phyloP scores from a whole-genome alignment of 2,888 invertebrate species.

The Heteropelma amictum region DNA sequence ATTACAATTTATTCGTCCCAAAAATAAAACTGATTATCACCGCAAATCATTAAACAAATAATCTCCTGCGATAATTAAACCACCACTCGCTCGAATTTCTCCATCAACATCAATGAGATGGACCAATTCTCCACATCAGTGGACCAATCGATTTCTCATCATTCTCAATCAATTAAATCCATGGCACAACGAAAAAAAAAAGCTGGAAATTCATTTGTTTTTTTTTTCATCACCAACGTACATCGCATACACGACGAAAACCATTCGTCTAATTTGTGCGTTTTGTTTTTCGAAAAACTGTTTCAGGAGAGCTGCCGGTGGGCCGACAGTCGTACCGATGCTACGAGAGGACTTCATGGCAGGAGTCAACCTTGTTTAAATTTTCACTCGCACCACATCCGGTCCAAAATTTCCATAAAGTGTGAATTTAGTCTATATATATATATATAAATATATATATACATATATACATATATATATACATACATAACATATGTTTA shows the following conservation, averaged over 20 bases:
- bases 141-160: too few relatives aligned
- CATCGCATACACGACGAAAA: neutral
- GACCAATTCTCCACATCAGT: too few relatives aligned
- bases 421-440: constrained; percentile 61
- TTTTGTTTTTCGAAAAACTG: constrained; percentile 67
- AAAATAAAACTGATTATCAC: too few relatives aligned
- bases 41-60: too few relatives aligned
- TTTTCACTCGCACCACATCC: constrained; percentile 63
- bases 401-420: constrained; percentile 68
- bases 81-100: too few relatives aligned
- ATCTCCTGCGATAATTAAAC: too few relatives aligned
- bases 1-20: too few relatives aligned
- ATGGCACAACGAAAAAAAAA: too few relatives aligned
- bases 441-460: constrained; percentile 27
- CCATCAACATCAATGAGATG: too few relatives aligned
- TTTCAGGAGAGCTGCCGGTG: constrained; percentile 82
- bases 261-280: constrained; percentile 47
- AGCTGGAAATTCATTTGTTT: too few relatives aligned
- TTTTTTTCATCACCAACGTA: too few relatives aligned
- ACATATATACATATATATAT: neutral
- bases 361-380: constrained; percentile 81
- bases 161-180: too few relatives aligned
- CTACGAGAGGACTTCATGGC: constrained; percentile 84
- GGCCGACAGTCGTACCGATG: constrained; percentile 82
- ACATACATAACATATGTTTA: constrained; percentile 9